phyloP scores from a whole-genome alignment of 2,113 vertebrate genomes.

The Myrmecobius fasciatus region DNA sequence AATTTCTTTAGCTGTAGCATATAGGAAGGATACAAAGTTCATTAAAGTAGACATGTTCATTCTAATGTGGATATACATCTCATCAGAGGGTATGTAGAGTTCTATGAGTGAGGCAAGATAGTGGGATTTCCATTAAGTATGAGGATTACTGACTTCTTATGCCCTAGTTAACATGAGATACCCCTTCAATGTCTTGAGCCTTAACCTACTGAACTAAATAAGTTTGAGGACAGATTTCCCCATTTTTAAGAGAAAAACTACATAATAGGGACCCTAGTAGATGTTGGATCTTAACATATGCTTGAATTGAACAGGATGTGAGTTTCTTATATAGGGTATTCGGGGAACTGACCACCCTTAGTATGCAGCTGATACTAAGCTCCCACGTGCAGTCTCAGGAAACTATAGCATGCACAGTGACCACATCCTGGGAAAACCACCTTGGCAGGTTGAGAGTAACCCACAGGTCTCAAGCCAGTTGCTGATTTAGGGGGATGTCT shows the following conservation, averaged over 20 bases:
- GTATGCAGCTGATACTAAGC: too few relatives aligned
- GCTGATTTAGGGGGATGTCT: too few relatives aligned
- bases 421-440: too few relatives aligned
- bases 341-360: too few relatives aligned
- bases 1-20: background rate
- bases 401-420: too few relatives aligned
- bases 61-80: background rate
- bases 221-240: background rate
- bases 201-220: background rate
- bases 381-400: too few relatives aligned
- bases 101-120: background rate
- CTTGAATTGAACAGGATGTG: background rate
- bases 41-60: background rate
- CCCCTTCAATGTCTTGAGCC: background rate
- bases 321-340: background rate
- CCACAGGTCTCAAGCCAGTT: too few relatives aligned
- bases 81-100: background rate
- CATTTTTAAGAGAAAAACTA: background rate
- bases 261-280: background rate
- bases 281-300: background rate
- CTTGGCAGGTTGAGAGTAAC: too few relatives aligned
- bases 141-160: background rate
- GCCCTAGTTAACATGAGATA: background rate
- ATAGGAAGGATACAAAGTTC: background rate
- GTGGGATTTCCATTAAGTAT: background rate